Base-by-base conservation (phyloP, 2,888 invertebrate genomes). In the Drosophila pseudotalamancana region DNA sequence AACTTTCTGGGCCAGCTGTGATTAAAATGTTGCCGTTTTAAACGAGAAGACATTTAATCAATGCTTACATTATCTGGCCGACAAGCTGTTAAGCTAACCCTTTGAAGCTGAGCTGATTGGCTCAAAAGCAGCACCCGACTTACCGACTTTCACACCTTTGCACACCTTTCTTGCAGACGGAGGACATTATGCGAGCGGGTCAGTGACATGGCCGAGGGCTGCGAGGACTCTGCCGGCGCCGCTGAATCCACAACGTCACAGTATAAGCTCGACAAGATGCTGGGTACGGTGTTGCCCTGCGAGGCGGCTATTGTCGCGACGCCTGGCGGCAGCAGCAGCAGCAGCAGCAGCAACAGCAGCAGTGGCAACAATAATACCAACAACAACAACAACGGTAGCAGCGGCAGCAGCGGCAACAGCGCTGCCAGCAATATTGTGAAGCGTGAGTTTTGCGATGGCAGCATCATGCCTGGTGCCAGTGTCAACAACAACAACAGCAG, bases 131-230 rank as follows among this genome's bases (percentile, higher is more conserved):
- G 21, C 11, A 35, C 16, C 19, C 29, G 19, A 46, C 31, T 12
- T 29, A n/a, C n/a, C n/a, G n/a, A n/a, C n/a, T n/a, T n/a, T n/a
- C n/a, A n/a, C n/a, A n/a, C 14, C 19, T 11, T 12, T 27, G 27
- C 11, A n/a, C 57, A 43, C 18, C 18, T 16, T 56, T 65, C 5
- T 93, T 93, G 89, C 93, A 95, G 95, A 94, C 92, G 37, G 35
- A 31, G 60, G 51, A 53, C 56, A 75, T 42, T 60, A 74, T 74
- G 74, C 57, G 25, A 55, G 60, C 57, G 60, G 94, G 92, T 92
- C 93, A 93, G 93, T 94, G 94, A 94, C 93, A 94, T 94, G 94
- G 94, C 94, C 92, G 94, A 94, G 93, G 95, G 95, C 93, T 94
- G 92, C 88, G 93, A 93, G 90, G 91, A 91, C 81, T 94, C 94